Evolutionary conservation across 2,888 invertebrate genomes (phyloP).

Genomic region (Drosophila phalerata): DNA sequence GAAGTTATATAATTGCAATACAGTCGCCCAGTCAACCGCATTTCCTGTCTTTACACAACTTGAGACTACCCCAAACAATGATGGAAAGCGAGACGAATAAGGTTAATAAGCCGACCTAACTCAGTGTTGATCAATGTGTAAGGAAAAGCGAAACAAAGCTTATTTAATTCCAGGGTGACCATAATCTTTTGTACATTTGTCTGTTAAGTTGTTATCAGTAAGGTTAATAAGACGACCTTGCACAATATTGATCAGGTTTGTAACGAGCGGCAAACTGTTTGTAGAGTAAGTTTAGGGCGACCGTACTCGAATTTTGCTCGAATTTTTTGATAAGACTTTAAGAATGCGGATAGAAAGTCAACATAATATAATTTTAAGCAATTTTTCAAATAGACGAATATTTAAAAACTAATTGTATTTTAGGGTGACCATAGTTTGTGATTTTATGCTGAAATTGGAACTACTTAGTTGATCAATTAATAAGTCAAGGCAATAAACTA

Average conservation of each 20-base stretch:
- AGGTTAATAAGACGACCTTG: background rate
- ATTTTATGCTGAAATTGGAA: background rate
- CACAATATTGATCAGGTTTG: background rate
- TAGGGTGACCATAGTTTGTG: background rate
- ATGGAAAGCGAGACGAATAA: slow-evolving; percentile 13
- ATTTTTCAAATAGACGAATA: too few relatives aligned
- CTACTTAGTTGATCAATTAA: background rate
- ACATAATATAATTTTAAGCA: background rate
- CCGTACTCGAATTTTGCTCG: background rate
- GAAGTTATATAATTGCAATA: slow-evolving; percentile 11
- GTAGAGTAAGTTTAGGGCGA: background rate
- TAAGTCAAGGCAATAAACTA: background rate
- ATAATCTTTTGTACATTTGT: background rate
- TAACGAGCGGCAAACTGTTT: background rate
- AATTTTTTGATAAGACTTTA: background rate
- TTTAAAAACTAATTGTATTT: background rate
- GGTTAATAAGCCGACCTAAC: slow-evolving; percentile 19
- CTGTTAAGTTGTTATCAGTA: background rate
- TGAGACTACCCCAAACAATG: slow-evolving; percentile 6
- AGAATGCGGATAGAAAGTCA: background rate
- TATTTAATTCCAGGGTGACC: slow-evolving; percentile 1
- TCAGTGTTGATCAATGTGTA: background rate
- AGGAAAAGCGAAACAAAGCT: background rate
- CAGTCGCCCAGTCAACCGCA: slow-evolving; percentile 7
- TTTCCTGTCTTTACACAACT: slow-evolving; percentile 11